Evolutionary conservation across 2,113 vertebrate genomes (phyloP), one percentile per base, ranked within the genome.

Genomic region (Rana temporaria): DNA sequence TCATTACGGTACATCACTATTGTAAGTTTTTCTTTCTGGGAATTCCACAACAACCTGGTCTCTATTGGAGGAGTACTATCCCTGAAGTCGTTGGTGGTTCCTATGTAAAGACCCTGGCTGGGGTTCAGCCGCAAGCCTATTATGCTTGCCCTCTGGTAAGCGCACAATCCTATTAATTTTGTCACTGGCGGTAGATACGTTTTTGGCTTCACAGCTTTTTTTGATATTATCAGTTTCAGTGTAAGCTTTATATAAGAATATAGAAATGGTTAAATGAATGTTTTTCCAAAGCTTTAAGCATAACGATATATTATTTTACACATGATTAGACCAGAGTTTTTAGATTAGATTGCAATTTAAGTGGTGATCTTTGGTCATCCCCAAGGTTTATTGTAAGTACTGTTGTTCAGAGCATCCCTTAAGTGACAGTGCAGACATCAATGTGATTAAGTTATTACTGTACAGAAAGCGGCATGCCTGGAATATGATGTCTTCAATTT

Each of bases 371-470:
- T 26, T 72, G 55, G 26, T 55, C 22, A 11, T 55, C 69, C 48
- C 22, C 17, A 72, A 9, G 53, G 42, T 24, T 71, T 71, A 71
- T 55, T 71, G 48, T 55, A 71, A 71, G 48, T 52, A 72, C 17
- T 53, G 14, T 12, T 53, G 20, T 53, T n/a, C 17, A 53, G 53
- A 53, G 53, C 22, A 72, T 55, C 24, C 53, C 53, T 55, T 56
- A 72, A 56, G 20, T 26, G 68, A 55, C 52, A 55, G 69, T 30
- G 26, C 53, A 56, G 5, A 2, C 16, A 53, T 16, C 22, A 55
- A 42, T 42, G 38, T 26, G 7, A 30, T 71, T 26, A 69, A 32
- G 67, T 15, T 19, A 42, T 20, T 52, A 24, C 52, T 19, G 34
- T 70, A 52, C 14, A 70, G 67, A 48, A 11, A 70, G 9, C 2